Evolutionary conservation across 2,888 invertebrate species (phyloP), one percentile per base, ranked within the genome.

Genomic region (Luperina nickerlii): DNA sequence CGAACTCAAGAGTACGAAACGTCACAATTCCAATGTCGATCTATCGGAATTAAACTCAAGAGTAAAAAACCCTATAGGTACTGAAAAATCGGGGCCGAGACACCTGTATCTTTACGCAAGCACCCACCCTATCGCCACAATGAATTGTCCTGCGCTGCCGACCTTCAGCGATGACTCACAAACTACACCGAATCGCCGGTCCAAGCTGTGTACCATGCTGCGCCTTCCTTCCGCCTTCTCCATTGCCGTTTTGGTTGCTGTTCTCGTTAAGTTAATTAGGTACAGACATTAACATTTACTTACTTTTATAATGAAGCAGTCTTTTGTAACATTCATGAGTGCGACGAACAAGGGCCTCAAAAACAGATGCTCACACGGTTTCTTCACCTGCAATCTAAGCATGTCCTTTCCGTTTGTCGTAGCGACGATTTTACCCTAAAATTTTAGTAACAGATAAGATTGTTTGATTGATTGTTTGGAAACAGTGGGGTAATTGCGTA

Each of bases 291-390:
- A 27, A 48, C 20, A 27, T 72, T 42, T 48, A 86, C 83, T 54
- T 75, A 83, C 84, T 75, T 84, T 84, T 4, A 79, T 4, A 78
- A 95, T 82, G 9, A 90, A 70, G 78, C 96, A 96, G 24, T 93
- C 91, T 15, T 90, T 87, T 0, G 94, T 92, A 13, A 92, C 87
- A 70, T 95, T 95, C 32, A 94, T 74, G 65, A 93, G 72, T 0
- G 88, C 60, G 62, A 91, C 91, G 32, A 96, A 90, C 0, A 96
- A 75, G 0, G 94, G 93, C 75, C 91, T 92, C 76, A 96, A 65
- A 70, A 96, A 95, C 9, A 96, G 87, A 81, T 96, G 95, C 0
- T 95, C 92, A 67, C 96, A 96, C 0, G 96, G 95, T 67, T 94
- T 94, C 75, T 94, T 94, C 88, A 96, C 91, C 81, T 96, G 96